Conservation (phyloP, 2,888 invertebrate species). For the Polia nebulosa region DNA sequence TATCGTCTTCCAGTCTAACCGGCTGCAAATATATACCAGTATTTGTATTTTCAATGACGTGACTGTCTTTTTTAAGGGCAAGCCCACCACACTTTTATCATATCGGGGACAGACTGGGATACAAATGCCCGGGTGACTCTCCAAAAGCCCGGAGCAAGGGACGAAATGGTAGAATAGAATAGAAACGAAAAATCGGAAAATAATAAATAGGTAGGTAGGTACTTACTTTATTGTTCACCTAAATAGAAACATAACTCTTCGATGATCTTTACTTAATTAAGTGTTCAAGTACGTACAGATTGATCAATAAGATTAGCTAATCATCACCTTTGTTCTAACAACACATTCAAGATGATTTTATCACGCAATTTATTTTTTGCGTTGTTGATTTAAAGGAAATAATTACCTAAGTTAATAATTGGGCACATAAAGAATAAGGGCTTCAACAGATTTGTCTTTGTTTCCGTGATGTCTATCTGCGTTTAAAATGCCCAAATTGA, state of each 20-base stretch:
- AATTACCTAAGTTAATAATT: conserved; percentile 44
- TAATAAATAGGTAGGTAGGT: too few species aligned
- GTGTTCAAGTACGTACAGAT: conserved; percentile 16
- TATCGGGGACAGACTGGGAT: too few species aligned
- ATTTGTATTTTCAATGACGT: too few species aligned
- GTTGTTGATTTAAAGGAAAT: conserved; percentile 44
- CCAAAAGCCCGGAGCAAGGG: too few species aligned
- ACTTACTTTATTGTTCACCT: neutral
- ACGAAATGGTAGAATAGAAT: too few species aligned
- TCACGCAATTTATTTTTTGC: conserved; percentile 50
- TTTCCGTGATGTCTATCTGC: neutral
- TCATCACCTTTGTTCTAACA: conserved; percentile 48
- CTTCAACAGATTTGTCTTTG: conserved; percentile 2
- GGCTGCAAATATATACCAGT: too few species aligned
- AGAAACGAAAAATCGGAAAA: too few species aligned
- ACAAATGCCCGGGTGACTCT: too few species aligned
- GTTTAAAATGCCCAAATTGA: neutral
- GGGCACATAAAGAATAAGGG: conserved; percentile 31
- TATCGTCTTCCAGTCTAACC: too few species aligned
- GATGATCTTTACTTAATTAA: conserved; percentile 4
- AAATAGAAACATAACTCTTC: neutral
- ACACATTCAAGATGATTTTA: conserved; percentile 45
- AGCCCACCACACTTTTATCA: too few species aligned
- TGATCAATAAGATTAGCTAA: conserved; percentile 37
- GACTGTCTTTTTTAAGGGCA: too few species aligned